These are phyloP conservation scores for Dipodomys stephensi DNA, from an alignment of 2,113 vertebrate species.

Conservation along the genomic window DNA sequence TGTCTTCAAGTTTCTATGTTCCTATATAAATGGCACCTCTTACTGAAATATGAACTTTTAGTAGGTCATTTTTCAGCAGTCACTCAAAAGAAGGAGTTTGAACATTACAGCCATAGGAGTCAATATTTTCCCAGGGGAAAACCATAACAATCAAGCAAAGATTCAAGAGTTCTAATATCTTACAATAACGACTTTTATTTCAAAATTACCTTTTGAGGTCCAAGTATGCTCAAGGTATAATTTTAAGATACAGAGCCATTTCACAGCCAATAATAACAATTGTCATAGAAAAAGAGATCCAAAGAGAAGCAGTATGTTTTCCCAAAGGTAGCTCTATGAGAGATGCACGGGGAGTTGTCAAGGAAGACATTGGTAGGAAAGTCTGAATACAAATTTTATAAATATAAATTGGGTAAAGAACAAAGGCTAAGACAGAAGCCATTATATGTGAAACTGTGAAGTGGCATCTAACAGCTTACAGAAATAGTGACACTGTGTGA, in stretches of 20 bases:
- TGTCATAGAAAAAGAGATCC: neutral
- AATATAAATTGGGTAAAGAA: neutral
- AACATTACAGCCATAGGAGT: neutral
- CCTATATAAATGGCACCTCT: conserved; percentile 62
- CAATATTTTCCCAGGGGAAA: neutral
- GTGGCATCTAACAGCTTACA: neutral
- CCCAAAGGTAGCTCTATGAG: neutral
- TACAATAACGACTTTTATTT: neutral
- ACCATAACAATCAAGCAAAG: neutral
- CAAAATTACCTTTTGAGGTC: neutral
- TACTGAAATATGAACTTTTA: conserved; percentile 64
- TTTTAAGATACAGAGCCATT: neutral
- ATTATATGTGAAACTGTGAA: neutral
- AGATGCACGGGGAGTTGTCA: neutral
- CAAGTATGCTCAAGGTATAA: neutral
- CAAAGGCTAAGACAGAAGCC: neutral
- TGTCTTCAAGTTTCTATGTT: conserved; percentile 43
- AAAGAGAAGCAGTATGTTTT: neutral
- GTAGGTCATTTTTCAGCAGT: neutral
- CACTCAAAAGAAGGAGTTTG: neutral
- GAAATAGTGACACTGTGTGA: neutral
- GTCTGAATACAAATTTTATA: neutral
- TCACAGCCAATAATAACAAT: neutral
- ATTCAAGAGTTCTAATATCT: neutral
- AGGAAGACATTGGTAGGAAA: neutral